Conservation (phyloP, 2,888 invertebrate genomes). For the Amaurobius ferox region DNA sequence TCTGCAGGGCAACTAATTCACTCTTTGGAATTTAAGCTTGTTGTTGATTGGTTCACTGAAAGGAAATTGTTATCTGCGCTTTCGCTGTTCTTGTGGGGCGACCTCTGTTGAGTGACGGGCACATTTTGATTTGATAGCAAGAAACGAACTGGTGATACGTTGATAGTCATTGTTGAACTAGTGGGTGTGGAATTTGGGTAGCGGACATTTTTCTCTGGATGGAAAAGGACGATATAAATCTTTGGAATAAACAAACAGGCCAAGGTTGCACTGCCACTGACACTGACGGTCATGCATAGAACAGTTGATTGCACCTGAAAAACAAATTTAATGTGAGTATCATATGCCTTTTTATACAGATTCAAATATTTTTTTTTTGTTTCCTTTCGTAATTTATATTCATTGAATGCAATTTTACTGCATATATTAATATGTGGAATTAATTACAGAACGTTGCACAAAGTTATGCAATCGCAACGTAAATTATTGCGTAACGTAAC, state of each 20-base stretch:
- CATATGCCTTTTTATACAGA: too few species aligned
- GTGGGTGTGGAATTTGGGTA: slow-evolving; percentile 76
- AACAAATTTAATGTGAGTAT: neutral
- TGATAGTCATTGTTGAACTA: slow-evolving; percentile 18
- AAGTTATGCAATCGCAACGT: too few species aligned
- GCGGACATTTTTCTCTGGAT: slow-evolving; percentile 87
- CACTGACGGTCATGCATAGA: slow-evolving; percentile 86
- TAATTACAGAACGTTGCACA: too few species aligned
- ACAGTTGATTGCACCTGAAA: slow-evolving; percentile 86
- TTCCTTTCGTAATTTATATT: too few species aligned
- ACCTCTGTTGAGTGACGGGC: neutral
- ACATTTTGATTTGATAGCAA: slow-evolving; percentile 7
- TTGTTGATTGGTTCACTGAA: neutral
- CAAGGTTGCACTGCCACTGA: slow-evolving; percentile 86
- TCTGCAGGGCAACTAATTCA: too few species aligned
- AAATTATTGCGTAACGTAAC: too few species aligned
- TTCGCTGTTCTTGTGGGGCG: neutral
- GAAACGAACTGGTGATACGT: slow-evolving; percentile 12
- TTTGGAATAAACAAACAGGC: slow-evolving; percentile 87
- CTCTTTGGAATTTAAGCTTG: neutral
- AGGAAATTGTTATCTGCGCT: neutral
- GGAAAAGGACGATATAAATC: slow-evolving; percentile 86
- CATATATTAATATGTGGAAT: too few species aligned
- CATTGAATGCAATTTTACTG: too few species aligned
- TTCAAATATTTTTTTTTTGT: too few species aligned